A percentile compares a stretch with the other conserved stretches of the same genome.
phyloP scores from a whole-genome alignment of 2,888 invertebrate genomes.

The Luffia ferchaultella region DNA sequence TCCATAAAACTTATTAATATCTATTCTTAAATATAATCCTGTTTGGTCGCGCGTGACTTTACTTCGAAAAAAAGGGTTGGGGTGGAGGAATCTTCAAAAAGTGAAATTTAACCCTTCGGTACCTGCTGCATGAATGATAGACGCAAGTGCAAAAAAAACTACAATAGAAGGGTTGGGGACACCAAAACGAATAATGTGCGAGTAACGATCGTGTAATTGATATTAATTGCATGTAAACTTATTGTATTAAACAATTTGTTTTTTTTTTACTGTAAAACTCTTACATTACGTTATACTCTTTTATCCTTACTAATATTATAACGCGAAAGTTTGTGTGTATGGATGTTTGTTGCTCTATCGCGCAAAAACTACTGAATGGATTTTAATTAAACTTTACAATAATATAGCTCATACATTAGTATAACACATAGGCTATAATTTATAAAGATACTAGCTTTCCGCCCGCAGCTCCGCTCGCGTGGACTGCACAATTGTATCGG shows the following conservation, averaged over 20 bases:
- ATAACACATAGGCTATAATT: too few species aligned
- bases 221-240: neutral
- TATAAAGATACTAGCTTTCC: too few species aligned
- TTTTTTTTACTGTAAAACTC: too few species aligned
- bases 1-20: constrained; percentile 29
- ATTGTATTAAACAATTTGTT: neutral
- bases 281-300: too few species aligned
- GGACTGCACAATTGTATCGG: too few species aligned
- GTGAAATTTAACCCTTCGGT: constrained; percentile 41
- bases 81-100: constrained; percentile 32
- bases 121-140: constrained; percentile 16
- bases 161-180: constrained; percentile 55
- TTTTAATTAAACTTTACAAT: too few species aligned
- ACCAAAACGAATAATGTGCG: constrained; percentile 52
- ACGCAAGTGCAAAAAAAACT: constrained; percentile 31
- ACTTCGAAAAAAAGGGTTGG: constrained; percentile 29
- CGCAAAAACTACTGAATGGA: too few species aligned
- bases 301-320: too few species aligned
- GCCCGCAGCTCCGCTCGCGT: too few species aligned
- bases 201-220: constrained; percentile 59
- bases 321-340: too few species aligned
- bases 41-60: constrained; percentile 24
- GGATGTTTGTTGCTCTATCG: too few species aligned
- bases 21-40: constrained; percentile 23
- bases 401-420: too few species aligned